A percentile compares a stretch with the other conserved stretches of the same genome.
phyloP scores from a whole-genome alignment of 1,140 invertebrate species.

The Onthophagus taurus region DNA sequence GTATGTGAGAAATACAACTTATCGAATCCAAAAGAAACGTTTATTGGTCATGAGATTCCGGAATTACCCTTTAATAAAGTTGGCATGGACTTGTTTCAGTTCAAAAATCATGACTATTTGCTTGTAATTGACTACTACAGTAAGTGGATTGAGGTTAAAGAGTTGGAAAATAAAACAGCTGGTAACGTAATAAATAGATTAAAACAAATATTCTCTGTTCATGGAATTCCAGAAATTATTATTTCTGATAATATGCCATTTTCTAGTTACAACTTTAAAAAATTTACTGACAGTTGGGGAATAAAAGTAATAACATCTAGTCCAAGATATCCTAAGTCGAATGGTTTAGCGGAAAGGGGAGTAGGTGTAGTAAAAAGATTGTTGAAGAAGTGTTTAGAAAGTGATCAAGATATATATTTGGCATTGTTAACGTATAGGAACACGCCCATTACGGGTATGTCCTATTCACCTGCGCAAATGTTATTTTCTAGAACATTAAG shows the following conservation, averaged over 20 bases:
- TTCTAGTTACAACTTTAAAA: not conserved
- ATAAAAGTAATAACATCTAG: not conserved
- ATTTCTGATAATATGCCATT: not conserved
- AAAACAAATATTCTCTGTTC: constrained; percentile 22
- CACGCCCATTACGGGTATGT: too few species aligned
- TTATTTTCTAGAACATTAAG: too few species aligned
- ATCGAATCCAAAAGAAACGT: constrained; percentile 17
- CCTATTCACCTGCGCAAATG: too few species aligned
- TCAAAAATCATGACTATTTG: constrained; percentile 29
- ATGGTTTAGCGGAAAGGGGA: too few species aligned
- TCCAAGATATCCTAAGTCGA: constrained; percentile 1
- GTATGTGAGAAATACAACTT: not conserved
- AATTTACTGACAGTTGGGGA: constrained; percentile 1
- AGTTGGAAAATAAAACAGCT: constrained; percentile 6
- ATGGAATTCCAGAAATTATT: constrained; percentile 16
- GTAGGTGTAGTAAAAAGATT: too few species aligned
- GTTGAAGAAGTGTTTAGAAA: too few species aligned
- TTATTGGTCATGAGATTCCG: constrained; percentile 28
- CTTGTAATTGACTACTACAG: constrained; percentile 33
- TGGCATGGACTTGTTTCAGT: constrained; percentile 28
- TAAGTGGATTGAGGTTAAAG: constrained; percentile 26
- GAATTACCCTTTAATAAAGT: constrained; percentile 27
- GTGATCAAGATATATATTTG: too few species aligned
- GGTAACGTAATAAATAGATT: constrained; percentile 7
- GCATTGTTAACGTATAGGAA: too few species aligned